Conservation (phyloP, 2,888 invertebrate species). For the Ceramica pisi region DNA sequence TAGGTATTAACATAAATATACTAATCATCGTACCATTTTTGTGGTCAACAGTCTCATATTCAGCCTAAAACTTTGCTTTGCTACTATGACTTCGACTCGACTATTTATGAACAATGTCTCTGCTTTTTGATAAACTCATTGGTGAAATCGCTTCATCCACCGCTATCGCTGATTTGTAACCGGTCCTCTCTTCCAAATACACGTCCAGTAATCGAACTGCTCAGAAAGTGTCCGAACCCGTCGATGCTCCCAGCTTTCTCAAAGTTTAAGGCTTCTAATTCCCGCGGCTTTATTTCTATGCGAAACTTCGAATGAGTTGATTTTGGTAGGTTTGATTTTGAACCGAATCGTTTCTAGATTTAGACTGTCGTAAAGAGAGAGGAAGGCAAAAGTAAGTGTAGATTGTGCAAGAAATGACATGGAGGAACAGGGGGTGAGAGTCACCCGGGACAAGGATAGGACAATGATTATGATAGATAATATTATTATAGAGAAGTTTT, state of each 20-base stretch:
- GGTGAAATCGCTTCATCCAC: slow-evolving; percentile 10
- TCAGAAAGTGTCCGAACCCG: slow-evolving; percentile 31
- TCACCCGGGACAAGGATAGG: no score
- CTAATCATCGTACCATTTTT: no score
- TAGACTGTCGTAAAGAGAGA: background rate
- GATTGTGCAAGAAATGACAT: background rate
- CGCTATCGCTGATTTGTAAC: slow-evolving; percentile 8
- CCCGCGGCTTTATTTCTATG: slow-evolving; percentile 5
- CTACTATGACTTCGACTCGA: no score
- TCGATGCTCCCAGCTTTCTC: slow-evolving; percentile 30
- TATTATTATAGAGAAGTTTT: no score
- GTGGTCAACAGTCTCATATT: no score
- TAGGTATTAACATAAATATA: no score
- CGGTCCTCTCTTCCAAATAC: slow-evolving; percentile 17
- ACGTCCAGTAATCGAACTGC: slow-evolving; percentile 35
- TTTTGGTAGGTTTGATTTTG: background rate
- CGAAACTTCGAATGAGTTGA: slow-evolving; percentile 23
- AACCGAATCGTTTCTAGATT: background rate
- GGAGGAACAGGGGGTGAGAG: background rate
- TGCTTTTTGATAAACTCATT: no score
- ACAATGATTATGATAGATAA: no score
- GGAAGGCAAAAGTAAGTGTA: no score
- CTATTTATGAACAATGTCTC: no score
- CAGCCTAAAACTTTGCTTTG: no score
- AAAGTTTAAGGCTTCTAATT: slow-evolving; percentile 26